Base-by-base conservation (phyloP, 2,113 vertebrate genomes). In the Phrynosoma blainvillii region DNA sequence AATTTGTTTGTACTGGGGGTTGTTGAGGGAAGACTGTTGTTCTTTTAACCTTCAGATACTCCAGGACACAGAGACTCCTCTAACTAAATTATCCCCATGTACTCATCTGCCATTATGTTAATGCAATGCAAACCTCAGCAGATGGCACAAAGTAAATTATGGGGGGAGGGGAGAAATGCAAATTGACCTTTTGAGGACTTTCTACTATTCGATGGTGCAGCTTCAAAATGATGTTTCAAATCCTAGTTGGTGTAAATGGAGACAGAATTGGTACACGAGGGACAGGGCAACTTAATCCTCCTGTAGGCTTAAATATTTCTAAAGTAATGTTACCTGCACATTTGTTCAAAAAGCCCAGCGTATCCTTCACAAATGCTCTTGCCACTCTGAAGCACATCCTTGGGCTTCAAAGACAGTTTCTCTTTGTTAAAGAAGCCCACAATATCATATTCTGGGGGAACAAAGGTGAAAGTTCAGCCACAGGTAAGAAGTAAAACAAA, bases 351-450 rank as follows among this genome's bases (percentile, higher is more conserved):
- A 92, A 98, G 96, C 42, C 92, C 94, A 0, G 97, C 95, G 0
- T 98, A 98, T 86, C 97, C 97, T 0, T 97, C 96, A 47, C 97
- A 98, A 82, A 97, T 94, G 89, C 96, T 96, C 93, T 97, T 98
- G 87, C 96, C 96, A 25, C 82, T 94, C 88, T 88, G 91, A 73
- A 98, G 93, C 87, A 97, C 97, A 1, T 97, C 95, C 0, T 89
- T 91, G 85, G 96, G 94, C 30, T 94, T 93, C 90, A 87, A 92
- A 0, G 92, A 95, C 87, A 91, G 92, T 80, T 94, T 95, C 84
- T 94, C 93, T 88, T 97, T 97, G 88, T 97, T 92, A 76, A 96
- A 96, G 88, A 96, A 95, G 32, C 96, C 96, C 75, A 95, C 95
- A 0, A 97, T 13, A 4, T 98, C 97, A 0, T 98, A 98, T 86